phyloP scores from a whole-genome alignment of 2,113 vertebrate species.

The Amazona guildingii region DNA sequence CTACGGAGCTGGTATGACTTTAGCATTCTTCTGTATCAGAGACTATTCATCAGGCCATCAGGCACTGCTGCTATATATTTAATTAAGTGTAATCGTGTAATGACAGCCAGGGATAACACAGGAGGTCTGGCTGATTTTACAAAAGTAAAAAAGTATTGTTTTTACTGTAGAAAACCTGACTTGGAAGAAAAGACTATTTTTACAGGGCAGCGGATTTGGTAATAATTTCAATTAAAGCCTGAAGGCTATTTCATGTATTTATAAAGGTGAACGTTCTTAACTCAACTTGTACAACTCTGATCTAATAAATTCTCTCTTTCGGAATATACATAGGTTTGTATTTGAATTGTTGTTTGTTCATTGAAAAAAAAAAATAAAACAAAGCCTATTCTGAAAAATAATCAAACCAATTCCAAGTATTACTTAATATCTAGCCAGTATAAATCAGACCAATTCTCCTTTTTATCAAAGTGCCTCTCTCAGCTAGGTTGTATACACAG shows the following conservation, averaged over 20 bases:
- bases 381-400: background rate
- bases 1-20: constrained; percentile 67
- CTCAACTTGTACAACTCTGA: background rate
- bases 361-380: background rate
- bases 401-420: background rate
- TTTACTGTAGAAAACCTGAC: background rate
- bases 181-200: background rate
- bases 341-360: background rate
- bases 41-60: constrained; percentile 64
- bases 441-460: background rate
- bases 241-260: background rate
- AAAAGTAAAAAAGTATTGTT: background rate
- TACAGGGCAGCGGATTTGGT: background rate
- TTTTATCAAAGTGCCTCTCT: background rate
- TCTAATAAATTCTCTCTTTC: background rate
- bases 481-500: background rate
- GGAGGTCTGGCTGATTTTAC: background rate
- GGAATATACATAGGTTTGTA: background rate
- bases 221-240: background rate
- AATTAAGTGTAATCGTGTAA: constrained; percentile 41
- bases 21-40: constrained; percentile 65
- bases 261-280: background rate
- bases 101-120: background rate
- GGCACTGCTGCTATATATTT: constrained; percentile 35
- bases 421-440: background rate